These are phyloP conservation scores for Seladonia tumulorum DNA, from an alignment of 2,888 invertebrate genomes.

Conservation along the genomic window DNA sequence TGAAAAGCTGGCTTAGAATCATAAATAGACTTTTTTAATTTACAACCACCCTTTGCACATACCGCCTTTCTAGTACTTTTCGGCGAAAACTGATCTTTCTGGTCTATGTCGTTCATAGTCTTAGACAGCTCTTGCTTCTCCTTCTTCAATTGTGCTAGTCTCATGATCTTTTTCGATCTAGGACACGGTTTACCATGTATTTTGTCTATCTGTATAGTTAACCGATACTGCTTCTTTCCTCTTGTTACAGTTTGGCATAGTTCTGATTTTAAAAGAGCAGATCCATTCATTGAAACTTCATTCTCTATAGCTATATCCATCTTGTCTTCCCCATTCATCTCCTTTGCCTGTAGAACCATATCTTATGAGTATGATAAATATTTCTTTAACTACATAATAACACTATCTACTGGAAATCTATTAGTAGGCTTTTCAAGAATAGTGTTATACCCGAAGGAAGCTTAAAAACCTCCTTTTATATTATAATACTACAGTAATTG, in stretches of 20 bases:
- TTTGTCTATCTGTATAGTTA: slow-evolving; percentile 80
- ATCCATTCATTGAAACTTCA: slow-evolving; percentile 37
- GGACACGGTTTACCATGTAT: slow-evolving; percentile 74
- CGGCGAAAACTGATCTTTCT: slow-evolving; percentile 2
- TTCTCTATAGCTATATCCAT: neutral
- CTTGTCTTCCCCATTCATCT: slow-evolving; percentile 33
- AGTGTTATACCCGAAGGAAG: no score
- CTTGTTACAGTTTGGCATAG: slow-evolving; percentile 11
- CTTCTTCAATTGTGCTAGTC: slow-evolving; percentile 38
- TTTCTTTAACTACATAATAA: neutral
- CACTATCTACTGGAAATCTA: neutral
- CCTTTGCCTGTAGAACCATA: slow-evolving; percentile 36
- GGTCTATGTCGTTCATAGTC: neutral
- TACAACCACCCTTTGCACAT: slow-evolving; percentile 64
- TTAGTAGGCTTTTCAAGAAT: no score
- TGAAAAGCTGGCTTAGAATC: slow-evolving; percentile 60
- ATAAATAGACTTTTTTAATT: slow-evolving; percentile 60
- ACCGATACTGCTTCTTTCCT: slow-evolving; percentile 68
- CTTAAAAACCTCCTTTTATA: no score
- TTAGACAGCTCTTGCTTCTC: slow-evolving; percentile 10
- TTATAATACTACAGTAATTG: neutral
- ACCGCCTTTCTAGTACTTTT: slow-evolving; percentile 32
- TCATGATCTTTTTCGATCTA: slow-evolving; percentile 64
- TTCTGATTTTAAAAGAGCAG: slow-evolving; percentile 20
- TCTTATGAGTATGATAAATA: neutral